Base-by-base conservation (phyloP, 1,140 invertebrate species). In the Berghia stephanieae region DNA sequence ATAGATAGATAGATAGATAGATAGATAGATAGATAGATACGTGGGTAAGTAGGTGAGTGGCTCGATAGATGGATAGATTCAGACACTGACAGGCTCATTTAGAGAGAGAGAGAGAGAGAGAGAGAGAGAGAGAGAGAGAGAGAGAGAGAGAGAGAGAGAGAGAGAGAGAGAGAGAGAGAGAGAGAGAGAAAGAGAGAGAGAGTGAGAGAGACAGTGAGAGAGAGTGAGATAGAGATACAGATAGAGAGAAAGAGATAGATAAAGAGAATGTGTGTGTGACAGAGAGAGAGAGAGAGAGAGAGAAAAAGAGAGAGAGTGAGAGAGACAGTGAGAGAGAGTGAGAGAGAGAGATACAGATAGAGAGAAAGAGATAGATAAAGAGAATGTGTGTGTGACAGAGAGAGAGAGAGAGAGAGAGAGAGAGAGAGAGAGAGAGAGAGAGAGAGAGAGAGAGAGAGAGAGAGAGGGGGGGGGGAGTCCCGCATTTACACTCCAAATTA, bases 351-450 rank as follows among this genome's bases (percentile, higher is more conserved):
- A 63, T 10, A 63, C 57, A 63, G 57, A 63, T 8, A 63, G 27
- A 63, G 10, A 16, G 57, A 31, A 8, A 63, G 57, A 27, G 27
- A 63, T 10, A 63, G 10, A 63, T 27, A 63, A 16, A 63, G 13
- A 10, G 27, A 10, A 27, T 18, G n/a, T n/a, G n/a, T n/a, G n/a
- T n/a, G n/a, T n/a, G n/a, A n/a, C n/a, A n/a, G n/a, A 21, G 27
- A 13, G 27, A 63, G 18, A 63, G 57, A 63, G 10, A 63, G 57
- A 63, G 10, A 63, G 57, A 63, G 10, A 63, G 57, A 63, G 10
- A 63, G 57, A 63, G 57, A 63, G 57, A 63, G 57, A 63, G 57
- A 63, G 57, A 63, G 57, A 63, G 57, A 63, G 57, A 63, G 57
- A 63, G 10, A 63, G 57, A 63, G 57, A 63, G 57, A 31, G 57